Percentiles rank a stretch among this genome's conserved stretches.
Evolutionary conservation across 2,113 vertebrate genomes (phyloP).

Genomic region (Xenus cinereus): DNA sequence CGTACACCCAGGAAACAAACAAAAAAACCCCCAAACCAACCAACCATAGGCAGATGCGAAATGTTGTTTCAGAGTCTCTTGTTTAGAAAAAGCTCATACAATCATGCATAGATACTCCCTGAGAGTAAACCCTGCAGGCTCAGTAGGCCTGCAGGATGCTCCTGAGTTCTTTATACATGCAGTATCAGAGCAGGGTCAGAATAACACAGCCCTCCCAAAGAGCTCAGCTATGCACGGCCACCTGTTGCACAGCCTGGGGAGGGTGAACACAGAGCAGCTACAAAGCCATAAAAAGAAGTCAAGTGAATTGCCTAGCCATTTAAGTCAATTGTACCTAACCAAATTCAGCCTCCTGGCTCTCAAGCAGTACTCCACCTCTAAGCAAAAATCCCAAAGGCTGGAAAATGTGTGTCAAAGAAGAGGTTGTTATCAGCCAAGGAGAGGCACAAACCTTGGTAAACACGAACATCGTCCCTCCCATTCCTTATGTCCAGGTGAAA

Average conservation of each 20-base stretch:
- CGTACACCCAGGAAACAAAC: neutral
- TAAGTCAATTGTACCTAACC: neutral
- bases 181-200: neutral
- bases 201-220: neutral
- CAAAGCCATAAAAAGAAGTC: neutral
- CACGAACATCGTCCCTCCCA: neutral
- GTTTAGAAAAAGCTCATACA: neutral
- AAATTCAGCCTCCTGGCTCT: neutral
- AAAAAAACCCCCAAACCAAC: neutral
- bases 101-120: neutral
- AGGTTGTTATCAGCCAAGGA: neutral
- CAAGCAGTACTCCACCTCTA: neutral
- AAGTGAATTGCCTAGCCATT: neutral
- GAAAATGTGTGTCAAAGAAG: neutral
- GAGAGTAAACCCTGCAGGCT: neutral
- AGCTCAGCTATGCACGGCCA: accelerated
- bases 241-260: neutral
- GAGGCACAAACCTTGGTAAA: neutral
- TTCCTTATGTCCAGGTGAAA: neutral
- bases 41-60: neutral
- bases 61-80: neutral
- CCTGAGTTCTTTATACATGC: neutral
- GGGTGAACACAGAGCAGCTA: neutral
- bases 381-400: neutral
- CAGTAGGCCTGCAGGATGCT: neutral